Base-by-base conservation (phyloP, 2,888 invertebrate species). In the Yponomeuta sedellus region DNA sequence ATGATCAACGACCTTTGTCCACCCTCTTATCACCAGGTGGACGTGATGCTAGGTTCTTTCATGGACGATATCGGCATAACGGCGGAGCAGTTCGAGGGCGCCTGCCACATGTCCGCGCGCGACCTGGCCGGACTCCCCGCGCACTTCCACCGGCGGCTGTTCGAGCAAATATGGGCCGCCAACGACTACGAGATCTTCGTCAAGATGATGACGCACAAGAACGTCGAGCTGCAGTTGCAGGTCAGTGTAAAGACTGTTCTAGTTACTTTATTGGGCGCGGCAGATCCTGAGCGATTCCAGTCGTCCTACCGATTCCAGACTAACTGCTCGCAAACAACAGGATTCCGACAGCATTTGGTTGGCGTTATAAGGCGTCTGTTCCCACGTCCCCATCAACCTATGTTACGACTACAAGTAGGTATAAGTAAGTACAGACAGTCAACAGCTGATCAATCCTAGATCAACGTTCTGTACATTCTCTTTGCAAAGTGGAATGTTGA, bases 11-110 rank as follows among this genome's bases (percentile, higher is more conserved):
- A 5, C 28, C 8, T 34, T 34, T 6, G 34, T 5, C 0, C 34
- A 5, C 34, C 34, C 34, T 34, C 34, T 34, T 34, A 8, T 6
- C 44, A 68, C 22, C 72, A 95, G 95, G 95, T 98, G n/a, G 97
- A 97, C 78, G 94, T 95, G 67, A 95, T 98, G 94, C 90, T 98
- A 61, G 96, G 97, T 61, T 97, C 96, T 67, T 98, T 97, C 78
- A 97, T 97, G 96, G 97, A 97, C 73, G 98, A 98, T 76, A 95
- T 97, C 79, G 96, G 96, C 63, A 97, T 98, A 71, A 94, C 95
- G 0, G 94, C 97, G 0, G 96, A 97, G 71, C 97, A 98, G 79
- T 97, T 97, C 77, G 96, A 97, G 82, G 91, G 93, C 64, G 97
- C 97, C 10, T 97, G 97, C 75, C 85, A 83, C 52, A 74, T 90